Evolutionary conservation across 2,888 invertebrate species (phyloP).

Genomic region (Acrobasis repandana): DNA sequence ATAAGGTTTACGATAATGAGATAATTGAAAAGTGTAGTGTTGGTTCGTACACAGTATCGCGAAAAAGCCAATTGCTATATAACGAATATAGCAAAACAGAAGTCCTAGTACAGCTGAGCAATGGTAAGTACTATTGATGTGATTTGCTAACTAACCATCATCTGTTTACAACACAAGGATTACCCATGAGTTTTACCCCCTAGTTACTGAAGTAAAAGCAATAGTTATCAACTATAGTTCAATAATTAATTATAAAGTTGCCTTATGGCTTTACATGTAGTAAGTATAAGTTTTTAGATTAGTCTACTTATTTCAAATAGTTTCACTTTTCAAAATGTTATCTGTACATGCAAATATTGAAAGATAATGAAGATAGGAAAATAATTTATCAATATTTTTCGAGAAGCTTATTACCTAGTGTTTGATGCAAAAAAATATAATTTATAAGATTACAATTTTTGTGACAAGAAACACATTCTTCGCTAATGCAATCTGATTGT

Average conservation of each 20-base stretch:
- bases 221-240: no score
- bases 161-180: neutral
- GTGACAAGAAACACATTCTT: no score
- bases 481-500: no score
- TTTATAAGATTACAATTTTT: neutral
- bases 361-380: conserved; percentile 8
- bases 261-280: no score
- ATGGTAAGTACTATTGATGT: neutral
- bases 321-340: neutral
- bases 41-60: conserved; percentile 15
- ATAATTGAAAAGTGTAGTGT: conserved; percentile 54
- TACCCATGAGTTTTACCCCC: neutral
- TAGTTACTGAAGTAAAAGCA: no score
- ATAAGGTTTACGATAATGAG: conserved; percentile 72
- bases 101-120: neutral
- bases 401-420: neutral
- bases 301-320: neutral
- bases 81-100: neutral
- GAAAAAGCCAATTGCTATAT: neutral
- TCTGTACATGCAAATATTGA: neutral
- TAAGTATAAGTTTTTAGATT: neutral
- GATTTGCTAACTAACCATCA: neutral
- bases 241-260: no score
- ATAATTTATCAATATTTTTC: neutral
- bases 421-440: neutral